Evolutionary conservation across 2,888 invertebrate species (phyloP).

Genomic region (Caenorhabditis sp.): DNA sequence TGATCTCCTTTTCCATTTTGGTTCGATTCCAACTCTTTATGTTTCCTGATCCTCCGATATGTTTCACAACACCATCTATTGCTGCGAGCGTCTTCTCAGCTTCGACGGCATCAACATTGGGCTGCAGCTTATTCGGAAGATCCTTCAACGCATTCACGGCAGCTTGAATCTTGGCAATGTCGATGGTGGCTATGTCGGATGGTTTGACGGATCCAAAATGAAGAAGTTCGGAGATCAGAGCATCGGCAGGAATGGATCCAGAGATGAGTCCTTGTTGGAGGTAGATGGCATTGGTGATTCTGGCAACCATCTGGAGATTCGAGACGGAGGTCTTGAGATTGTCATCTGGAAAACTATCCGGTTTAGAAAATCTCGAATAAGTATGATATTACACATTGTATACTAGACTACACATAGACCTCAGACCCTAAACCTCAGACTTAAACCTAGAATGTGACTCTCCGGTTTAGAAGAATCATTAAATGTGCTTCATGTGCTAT

Average conservation of each 20-base stretch:
- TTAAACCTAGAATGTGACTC: too few species aligned
- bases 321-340: not conserved
- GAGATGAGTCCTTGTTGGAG: slow-evolving; percentile 8
- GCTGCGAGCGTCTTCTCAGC: not conserved
- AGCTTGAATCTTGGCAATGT: not conserved
- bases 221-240: slow-evolving; percentile 4
- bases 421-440: too few species aligned
- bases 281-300: slow-evolving; percentile 15
- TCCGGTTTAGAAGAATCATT: too few species aligned
- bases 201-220: slow-evolving; percentile 13
- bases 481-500: too few species aligned
- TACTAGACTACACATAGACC: too few species aligned
- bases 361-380: not conserved
- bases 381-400: too few species aligned
- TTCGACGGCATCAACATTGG: not conserved
- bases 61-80: not conserved
- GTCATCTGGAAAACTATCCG: not conserved
- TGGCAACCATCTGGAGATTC: not conserved
- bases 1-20: not conserved
- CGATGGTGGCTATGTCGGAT: not conserved
- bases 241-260: slow-evolving; percentile 4
- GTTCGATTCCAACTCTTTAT: not conserved
- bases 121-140: not conserved
- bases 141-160: not conserved
- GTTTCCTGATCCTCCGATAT: not conserved